phyloP scores from a whole-genome alignment of 2,797 vertebrate species.

The Halcyon badia region DNA sequence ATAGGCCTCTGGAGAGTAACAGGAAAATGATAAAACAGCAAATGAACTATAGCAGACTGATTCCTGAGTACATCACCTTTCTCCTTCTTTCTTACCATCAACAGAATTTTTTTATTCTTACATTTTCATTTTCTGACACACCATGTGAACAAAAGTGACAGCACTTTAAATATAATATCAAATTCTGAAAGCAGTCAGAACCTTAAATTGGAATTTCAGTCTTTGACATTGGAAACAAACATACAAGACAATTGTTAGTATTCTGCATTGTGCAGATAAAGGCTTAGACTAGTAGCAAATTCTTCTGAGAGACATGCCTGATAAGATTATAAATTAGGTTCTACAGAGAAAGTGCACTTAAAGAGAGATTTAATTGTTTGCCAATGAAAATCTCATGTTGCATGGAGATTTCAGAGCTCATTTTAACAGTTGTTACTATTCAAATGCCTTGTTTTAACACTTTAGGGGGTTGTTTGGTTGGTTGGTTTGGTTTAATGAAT shows the following conservation, averaged over 20 bases:
- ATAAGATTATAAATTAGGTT: slow-evolving; percentile 76
- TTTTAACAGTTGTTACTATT: slow-evolving; percentile 65
- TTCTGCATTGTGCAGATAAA: slow-evolving; percentile 67
- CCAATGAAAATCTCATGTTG: slow-evolving; percentile 66
- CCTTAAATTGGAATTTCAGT: slow-evolving; percentile 64
- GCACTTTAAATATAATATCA: slow-evolving; percentile 54
- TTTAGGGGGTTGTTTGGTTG: neutral
- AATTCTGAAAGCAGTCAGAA: slow-evolving; percentile 50
- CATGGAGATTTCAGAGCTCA: slow-evolving; percentile 47
- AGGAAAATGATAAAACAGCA: slow-evolving; percentile 13
- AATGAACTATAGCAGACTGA: slow-evolving; percentile 13
- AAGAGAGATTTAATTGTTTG: slow-evolving; percentile 72
- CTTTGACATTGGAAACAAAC: slow-evolving; percentile 65
- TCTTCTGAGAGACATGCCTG: slow-evolving; percentile 65
- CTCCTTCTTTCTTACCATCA: neutral
- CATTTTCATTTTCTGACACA: slow-evolving; percentile 2
- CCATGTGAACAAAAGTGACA: slow-evolving; percentile 5
- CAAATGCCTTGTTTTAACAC: slow-evolving; percentile 57
- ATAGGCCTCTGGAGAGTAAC: neutral
- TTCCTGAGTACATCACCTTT: neutral
- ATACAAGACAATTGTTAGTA: slow-evolving; percentile 53
- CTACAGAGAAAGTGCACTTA: slow-evolving; percentile 55
- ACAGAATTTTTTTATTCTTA: neutral
- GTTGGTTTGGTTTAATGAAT: slow-evolving; percentile 21
- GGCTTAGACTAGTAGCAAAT: slow-evolving; percentile 52